Evolutionary conservation across 2,888 invertebrate genomes (phyloP).

Genomic region (Oscheius sp.): DNA sequence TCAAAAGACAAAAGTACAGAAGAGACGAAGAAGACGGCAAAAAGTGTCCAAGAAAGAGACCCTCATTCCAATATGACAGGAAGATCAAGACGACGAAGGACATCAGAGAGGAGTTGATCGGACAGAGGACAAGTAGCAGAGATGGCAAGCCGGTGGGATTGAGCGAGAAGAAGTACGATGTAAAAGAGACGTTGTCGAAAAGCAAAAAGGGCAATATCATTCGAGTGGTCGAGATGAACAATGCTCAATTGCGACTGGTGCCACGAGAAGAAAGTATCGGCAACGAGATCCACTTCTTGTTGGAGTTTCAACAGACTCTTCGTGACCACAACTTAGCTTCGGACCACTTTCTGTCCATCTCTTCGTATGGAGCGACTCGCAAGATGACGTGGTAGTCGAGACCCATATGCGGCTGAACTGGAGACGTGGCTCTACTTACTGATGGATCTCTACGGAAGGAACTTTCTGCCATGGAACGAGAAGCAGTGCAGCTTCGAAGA

Average conservation of each 20-base stretch:
- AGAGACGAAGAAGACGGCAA: neutral
- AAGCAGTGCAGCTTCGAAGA: neutral
- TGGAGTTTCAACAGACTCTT: conserved; percentile 23
- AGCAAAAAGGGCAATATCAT: conserved; percentile 18
- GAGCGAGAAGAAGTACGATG: conserved; percentile 2
- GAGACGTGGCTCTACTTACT: conserved; percentile 22
- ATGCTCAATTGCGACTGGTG: conserved; percentile 49
- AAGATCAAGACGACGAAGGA: conserved; percentile 16
- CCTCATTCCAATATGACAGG: conserved; percentile 4
- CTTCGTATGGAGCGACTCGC: conserved; percentile 12
- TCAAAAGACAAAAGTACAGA: too few species aligned
- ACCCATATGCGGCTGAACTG: neutral
- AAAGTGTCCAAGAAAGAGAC: neutral
- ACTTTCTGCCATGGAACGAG: conserved; percentile 9
- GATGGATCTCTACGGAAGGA: conserved; percentile 15
- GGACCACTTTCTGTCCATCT: conserved; percentile 17
- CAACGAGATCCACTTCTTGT: conserved; percentile 13
- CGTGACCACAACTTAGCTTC: neutral
- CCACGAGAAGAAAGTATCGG: conserved; percentile 51
- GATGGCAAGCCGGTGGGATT: neutral
- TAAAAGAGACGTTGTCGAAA: neutral
- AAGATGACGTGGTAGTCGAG: neutral
- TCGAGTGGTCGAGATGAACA: neutral
- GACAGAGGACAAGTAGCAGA: neutral
- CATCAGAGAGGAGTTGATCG: conserved; percentile 16